Evolutionary conservation across 2,797 vertebrate genomes (phyloP).

Genomic region (Graptemys geographica): DNA sequence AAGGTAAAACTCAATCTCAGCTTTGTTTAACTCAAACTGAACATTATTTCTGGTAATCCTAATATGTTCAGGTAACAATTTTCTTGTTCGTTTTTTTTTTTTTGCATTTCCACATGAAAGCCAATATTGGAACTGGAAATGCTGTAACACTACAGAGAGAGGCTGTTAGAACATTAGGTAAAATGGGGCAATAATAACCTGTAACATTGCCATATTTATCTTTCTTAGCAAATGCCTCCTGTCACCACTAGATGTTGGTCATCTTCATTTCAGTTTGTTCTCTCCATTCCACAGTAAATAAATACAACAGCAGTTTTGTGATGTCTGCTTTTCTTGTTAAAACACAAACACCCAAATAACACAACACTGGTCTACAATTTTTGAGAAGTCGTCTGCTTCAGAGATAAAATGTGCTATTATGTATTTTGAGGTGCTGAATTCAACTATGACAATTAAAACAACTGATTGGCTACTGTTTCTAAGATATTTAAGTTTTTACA

Average conservation of each 20-base stretch:
- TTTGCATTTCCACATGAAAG: neutral
- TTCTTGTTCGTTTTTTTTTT: neutral
- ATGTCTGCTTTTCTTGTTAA: constrained; percentile 39
- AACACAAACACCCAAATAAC: neutral
- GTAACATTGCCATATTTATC: constrained; percentile 27
- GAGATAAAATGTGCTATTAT: no score
- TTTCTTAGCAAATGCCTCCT: constrained; percentile 23
- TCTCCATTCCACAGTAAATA: constrained; percentile 11
- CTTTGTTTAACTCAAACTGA: constrained; percentile 15
- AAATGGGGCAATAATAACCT: neutral
- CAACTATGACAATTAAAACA: no score
- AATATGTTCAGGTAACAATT: neutral
- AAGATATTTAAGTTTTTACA: no score
- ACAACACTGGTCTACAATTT: no score
- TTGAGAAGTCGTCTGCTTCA: no score
- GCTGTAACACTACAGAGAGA: constrained; percentile 19
- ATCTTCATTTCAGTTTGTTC: constrained; percentile 45
- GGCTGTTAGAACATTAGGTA: constrained; percentile 23
- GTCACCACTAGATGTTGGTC: constrained; percentile 8
- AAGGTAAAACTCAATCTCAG: constrained; percentile 39
- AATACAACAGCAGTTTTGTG: constrained; percentile 24
- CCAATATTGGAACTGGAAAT: neutral
- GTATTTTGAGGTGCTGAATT: no score
- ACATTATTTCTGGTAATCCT: constrained; percentile 36
- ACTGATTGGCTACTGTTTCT: no score